Conservation (phyloP, 2,888 invertebrate genomes). For the Ethmia dodecea region DNA sequence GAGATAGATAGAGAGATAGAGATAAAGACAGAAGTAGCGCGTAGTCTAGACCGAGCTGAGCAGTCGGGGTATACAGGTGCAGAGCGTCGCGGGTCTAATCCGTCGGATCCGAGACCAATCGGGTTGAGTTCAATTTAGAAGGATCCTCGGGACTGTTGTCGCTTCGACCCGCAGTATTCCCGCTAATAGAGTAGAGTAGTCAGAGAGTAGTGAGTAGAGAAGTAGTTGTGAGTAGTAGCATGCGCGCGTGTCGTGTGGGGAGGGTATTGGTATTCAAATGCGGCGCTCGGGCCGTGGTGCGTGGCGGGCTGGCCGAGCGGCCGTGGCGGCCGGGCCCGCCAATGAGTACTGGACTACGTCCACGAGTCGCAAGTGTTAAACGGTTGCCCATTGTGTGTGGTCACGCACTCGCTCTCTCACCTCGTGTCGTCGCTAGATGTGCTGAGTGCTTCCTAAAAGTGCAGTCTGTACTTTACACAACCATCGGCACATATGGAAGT, state of each 20-base stretch:
- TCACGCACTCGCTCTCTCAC: constrained; percentile 75
- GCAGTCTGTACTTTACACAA: constrained; percentile 53
- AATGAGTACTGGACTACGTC: constrained; percentile 3
- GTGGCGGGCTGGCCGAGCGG: constrained; percentile 38
- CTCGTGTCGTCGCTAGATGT: constrained; percentile 72
- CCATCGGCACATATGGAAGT: constrained; percentile 12
- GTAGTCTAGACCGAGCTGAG: constrained; percentile 71
- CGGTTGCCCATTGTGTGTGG: constrained; percentile 30
- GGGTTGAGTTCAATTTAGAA: constrained; percentile 35
- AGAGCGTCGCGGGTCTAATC: constrained; percentile 56
- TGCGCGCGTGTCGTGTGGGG: constrained; percentile 75
- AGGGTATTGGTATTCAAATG: constrained; percentile 86
- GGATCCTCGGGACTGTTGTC: constrained; percentile 59
- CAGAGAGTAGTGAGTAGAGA: constrained; percentile 71
- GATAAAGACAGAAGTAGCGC: constrained; percentile 67
- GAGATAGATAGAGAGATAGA: constrained; percentile 71
- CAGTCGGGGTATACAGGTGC: constrained; percentile 63
- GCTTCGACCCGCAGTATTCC: constrained; percentile 62
- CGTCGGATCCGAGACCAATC: constrained; percentile 58
- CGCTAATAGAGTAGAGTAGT: constrained; percentile 68
- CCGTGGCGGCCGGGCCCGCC: constrained; percentile 7
- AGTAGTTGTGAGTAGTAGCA: constrained; percentile 73
- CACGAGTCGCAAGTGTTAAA: constrained; percentile 18
- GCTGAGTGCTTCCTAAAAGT: constrained; percentile 74
- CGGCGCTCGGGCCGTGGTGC: constrained; percentile 75